phyloP scores from a whole-genome alignment of 2,113 vertebrate genomes.

The Macquaria australasica region DNA sequence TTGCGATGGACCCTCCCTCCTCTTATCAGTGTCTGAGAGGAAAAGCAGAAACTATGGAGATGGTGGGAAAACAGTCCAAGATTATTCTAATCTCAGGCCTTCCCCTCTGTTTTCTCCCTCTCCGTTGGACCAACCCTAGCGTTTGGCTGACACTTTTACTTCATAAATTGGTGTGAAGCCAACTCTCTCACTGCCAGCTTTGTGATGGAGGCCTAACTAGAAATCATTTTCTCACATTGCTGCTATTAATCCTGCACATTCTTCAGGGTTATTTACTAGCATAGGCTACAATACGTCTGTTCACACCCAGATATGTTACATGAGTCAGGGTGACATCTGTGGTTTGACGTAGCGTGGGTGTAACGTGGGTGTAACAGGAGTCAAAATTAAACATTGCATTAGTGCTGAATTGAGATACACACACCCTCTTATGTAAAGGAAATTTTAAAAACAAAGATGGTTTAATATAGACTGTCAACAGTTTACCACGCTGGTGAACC shows the following conservation, averaged over 20 bases:
- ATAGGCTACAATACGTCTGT: not conserved
- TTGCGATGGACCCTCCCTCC: not conserved
- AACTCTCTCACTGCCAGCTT: not conserved
- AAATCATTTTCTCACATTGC: slow-evolving; percentile 40
- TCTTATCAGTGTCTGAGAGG: slow-evolving; percentile 16
- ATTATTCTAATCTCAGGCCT: not conserved
- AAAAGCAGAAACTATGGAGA: slow-evolving; percentile 12
- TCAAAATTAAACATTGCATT: slow-evolving; percentile 51
- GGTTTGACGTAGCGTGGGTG: slow-evolving; percentile 50
- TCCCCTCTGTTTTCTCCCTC: not conserved
- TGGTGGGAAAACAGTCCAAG: not conserved
- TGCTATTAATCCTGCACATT: slow-evolving; percentile 34
- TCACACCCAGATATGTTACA: slow-evolving; percentile 52
- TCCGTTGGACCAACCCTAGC: not conserved
- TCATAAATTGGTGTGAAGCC: slow-evolving; percentile 34
- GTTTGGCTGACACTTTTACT: slow-evolving; percentile 11
- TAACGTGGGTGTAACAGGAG: slow-evolving; percentile 29
- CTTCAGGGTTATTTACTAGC: slow-evolving; percentile 5
- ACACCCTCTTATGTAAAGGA: slow-evolving; percentile 45
- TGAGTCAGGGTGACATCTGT: slow-evolving; percentile 31
- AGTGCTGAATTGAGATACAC: not conserved
- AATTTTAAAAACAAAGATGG: slow-evolving; percentile 3
- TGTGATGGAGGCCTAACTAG: not conserved
- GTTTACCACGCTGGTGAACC: not conserved
- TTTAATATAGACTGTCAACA: not conserved